A percentile compares a stretch with the other conserved stretches of the same genome.
Evolutionary conservation across 2,888 invertebrate genomes (phyloP).

Genomic region (Hydropsyche betteni): DNA sequence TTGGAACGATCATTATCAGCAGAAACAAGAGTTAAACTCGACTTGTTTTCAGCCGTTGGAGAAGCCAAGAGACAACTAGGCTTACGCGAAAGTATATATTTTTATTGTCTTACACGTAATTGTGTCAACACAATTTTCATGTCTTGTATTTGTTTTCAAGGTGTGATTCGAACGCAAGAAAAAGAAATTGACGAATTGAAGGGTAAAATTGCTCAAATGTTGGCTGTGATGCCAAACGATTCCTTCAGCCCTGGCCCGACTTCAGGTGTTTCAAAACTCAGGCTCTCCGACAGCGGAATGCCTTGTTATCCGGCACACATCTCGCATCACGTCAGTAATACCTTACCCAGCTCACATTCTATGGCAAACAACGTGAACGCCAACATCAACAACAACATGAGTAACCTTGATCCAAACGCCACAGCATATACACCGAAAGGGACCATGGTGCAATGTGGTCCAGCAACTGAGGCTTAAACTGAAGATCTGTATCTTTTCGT

Average conservation of each 20-base stretch:
- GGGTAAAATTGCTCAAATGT: slow-evolving; percentile 88
- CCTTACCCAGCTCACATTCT: slow-evolving; percentile 47
- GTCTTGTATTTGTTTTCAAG: slow-evolving; percentile 61
- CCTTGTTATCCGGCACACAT: slow-evolving; percentile 52
- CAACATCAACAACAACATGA: slow-evolving; percentile 39
- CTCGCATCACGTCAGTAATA: slow-evolving; percentile 54
- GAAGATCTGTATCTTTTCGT: neutral
- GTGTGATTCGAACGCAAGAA: slow-evolving; percentile 82
- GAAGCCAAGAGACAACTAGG: slow-evolving; percentile 92
- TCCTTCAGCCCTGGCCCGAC: slow-evolving; percentile 66
- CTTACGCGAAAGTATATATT: slow-evolving; percentile 77
- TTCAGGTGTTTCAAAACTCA: slow-evolving; percentile 56
- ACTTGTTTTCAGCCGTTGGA: slow-evolving; percentile 96
- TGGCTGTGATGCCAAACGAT: slow-evolving; percentile 90
- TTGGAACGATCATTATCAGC: slow-evolving; percentile 94
- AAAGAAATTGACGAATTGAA: slow-evolving; percentile 92
- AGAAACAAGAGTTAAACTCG: slow-evolving; percentile 97
- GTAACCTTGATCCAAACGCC: slow-evolving; percentile 87
- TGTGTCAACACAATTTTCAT: neutral
- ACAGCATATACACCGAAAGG: slow-evolving; percentile 89
- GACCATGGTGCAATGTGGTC: slow-evolving; percentile 54
- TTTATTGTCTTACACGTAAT: neutral
- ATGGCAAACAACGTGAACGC: slow-evolving; percentile 27
- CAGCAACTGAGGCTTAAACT: slow-evolving; percentile 37
- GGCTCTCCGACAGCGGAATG: slow-evolving; percentile 55